Evolutionary conservation across 2,888 invertebrate species (phyloP).

Genomic region (Ochropleura leucogaster): DNA sequence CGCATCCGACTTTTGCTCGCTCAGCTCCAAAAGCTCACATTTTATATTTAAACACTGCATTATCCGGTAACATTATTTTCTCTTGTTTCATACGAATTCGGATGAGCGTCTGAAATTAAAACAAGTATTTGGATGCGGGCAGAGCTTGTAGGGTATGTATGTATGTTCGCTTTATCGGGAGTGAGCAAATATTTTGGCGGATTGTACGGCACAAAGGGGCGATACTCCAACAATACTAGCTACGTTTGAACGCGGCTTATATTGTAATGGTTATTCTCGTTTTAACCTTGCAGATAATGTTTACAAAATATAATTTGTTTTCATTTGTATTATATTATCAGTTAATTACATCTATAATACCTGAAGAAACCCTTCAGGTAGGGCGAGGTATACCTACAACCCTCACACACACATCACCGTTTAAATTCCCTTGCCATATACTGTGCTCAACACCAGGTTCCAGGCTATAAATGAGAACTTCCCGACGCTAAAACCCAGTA

Average conservation of each 20-base stretch:
- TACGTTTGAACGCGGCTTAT: neutral
- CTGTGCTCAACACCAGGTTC: neutral
- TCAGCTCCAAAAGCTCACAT: conserved; percentile 9
- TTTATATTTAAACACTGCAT: conserved; percentile 28
- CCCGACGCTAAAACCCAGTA: no score
- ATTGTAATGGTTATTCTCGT: conserved; percentile 9
- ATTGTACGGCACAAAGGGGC: conserved; percentile 4
- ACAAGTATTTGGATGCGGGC: conserved; percentile 48
- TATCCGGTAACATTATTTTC: conserved; percentile 32
- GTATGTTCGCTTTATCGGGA: conserved; percentile 16
- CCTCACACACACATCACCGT: neutral
- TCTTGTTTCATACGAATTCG: conserved; percentile 30
- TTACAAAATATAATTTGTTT: neutral
- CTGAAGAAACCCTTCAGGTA: no score
- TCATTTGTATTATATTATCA: neutral
- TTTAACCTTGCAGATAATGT: neutral
- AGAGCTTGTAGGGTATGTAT: conserved; percentile 2
- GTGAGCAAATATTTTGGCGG: conserved; percentile 41
- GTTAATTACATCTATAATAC: neutral
- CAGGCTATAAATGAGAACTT: neutral
- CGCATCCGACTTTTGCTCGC: neutral
- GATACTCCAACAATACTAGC: neutral
- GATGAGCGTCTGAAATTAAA: conserved; percentile 43
- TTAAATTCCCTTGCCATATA: neutral
- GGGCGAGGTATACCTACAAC: neutral